Conservation (phyloP, 2,113 vertebrate species). For the Vulpes vulpes region DNA sequence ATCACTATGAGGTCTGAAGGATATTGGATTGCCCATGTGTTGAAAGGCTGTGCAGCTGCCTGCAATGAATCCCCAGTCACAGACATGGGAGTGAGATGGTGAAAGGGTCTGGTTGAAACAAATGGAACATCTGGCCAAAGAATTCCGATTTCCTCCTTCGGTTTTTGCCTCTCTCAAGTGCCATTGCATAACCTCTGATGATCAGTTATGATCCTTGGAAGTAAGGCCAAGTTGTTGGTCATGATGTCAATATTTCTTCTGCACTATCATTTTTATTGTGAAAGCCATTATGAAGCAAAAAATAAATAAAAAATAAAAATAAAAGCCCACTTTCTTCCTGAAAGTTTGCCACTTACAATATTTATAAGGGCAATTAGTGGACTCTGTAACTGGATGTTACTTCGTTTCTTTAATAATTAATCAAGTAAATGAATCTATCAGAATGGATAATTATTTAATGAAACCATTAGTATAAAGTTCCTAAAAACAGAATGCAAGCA, state of each 20-base stretch:
- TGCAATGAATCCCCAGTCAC: background rate
- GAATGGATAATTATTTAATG: slow-evolving; percentile 64
- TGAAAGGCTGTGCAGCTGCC: slow-evolving; percentile 69
- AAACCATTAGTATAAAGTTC: slow-evolving; percentile 50
- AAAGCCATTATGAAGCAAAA: slow-evolving; percentile 19
- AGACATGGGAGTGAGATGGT: background rate
- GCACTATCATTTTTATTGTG: slow-evolving; percentile 17
- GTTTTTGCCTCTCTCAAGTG: slow-evolving; percentile 23
- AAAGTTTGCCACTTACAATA: slow-evolving; percentile 48
- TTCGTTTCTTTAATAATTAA: slow-evolving; percentile 69
- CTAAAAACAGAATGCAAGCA: slow-evolving; percentile 39
- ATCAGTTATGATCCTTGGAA: slow-evolving; percentile 42
- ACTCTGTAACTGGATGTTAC: background rate
- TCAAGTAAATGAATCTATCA: slow-evolving; percentile 54
- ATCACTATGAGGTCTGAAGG: background rate
- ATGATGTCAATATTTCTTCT: background rate
- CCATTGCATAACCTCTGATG: background rate
- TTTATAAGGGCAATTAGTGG: slow-evolving; percentile 58
- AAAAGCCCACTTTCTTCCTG: background rate
- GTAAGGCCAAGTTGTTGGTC: background rate
- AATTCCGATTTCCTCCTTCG: slow-evolving; percentile 57
- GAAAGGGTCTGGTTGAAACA: slow-evolving; percentile 1
- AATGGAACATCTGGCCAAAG: slow-evolving; percentile 63
- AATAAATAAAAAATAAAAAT: background rate
- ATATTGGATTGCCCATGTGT: slow-evolving; percentile 48